Percentiles rank a stretch among this genome's conserved stretches.
Conservation (phyloP, 2,113 vertebrate genomes). For the Carlito syrichta region DNA sequence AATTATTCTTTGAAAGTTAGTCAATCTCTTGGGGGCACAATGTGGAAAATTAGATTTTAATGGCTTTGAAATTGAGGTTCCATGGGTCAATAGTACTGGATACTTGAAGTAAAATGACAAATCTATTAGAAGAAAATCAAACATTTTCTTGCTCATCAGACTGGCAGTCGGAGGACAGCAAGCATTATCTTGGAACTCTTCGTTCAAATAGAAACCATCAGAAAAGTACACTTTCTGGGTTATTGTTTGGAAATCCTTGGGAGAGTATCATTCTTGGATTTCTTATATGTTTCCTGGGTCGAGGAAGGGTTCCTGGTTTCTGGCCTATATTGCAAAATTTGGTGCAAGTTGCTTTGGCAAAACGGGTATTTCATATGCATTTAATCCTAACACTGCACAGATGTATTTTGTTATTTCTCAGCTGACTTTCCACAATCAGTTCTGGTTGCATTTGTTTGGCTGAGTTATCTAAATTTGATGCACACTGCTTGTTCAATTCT, state of each 20-base stretch:
- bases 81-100: constrained; percentile 78
- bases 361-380: rapidly evolving
- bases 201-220: neutral
- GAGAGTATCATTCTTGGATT: neutral
- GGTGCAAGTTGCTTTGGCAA: neutral
- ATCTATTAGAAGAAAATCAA: constrained; percentile 77
- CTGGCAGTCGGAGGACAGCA: constrained; percentile 61
- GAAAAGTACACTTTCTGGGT: neutral
- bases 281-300: neutral
- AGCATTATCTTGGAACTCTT: neutral
- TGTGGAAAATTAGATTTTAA: constrained; percentile 83
- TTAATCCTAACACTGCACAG: rapidly evolving
- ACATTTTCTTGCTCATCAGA: constrained; percentile 72
- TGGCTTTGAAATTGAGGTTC: constrained; percentile 83
- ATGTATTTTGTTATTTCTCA: neutral
- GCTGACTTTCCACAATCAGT: rapidly evolving
- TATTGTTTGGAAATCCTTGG: neutral
- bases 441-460: neutral
- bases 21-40: constrained; percentile 78
- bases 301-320: neutral
- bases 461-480: neutral
- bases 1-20: constrained; percentile 80
- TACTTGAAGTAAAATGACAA: constrained; percentile 77
- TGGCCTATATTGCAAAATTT: neutral
- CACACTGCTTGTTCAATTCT: rapidly evolving